Base-by-base conservation (phyloP, 2,888 invertebrate genomes). In the Cantharis lateralis region DNA sequence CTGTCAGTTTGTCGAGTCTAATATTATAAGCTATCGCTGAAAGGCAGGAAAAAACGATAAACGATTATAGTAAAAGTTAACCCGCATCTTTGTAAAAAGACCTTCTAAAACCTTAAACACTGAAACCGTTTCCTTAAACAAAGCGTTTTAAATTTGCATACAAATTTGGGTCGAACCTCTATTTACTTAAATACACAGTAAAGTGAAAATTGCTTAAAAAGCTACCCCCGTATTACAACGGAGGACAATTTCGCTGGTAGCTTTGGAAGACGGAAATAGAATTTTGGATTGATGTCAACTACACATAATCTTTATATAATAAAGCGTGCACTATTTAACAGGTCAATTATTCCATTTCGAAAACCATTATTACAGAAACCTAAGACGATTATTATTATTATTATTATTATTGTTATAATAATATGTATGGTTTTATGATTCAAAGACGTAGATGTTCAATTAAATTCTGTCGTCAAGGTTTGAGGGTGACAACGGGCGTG, bases 61-160 rank as follows among this genome's bases (percentile, higher is more conserved):
- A 79, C 80, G 83, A 81, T 80, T 78, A 76, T 80, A 72, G 70
- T 78, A 79, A 82, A 80, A 71, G 79, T 70, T 71, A 72, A 69
- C 70, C 71, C 63, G 78, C 73, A 74, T 74, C 70, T 73, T 74
- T 72, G 78, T 70, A 64, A 75, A 62, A 70, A 72, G 73, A 78
- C 76, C 73, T 74, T 76, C 72, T 69, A 77, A 71, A 81, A 75
- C 78, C 77, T 79, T 80, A 82, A 81, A 82, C 81, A 80, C 78
- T 77, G 79, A 79, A 80, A 77, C 74, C 74, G 74, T 81, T 82
- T 82, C 78, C 82, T 82, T 83, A 82, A 84, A 84, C 82, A 83
- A 84, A 84, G 81, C 81, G 83, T 81, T 83, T 82, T 79, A 82
- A 83, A 84, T 84, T 84, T 84, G 82, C 84, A 84, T 84, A 84